These are phyloP conservation scores for Monochamus alternatus DNA, from an alignment of 2,888 invertebrate genomes.

Conservation along the genomic window DNA sequence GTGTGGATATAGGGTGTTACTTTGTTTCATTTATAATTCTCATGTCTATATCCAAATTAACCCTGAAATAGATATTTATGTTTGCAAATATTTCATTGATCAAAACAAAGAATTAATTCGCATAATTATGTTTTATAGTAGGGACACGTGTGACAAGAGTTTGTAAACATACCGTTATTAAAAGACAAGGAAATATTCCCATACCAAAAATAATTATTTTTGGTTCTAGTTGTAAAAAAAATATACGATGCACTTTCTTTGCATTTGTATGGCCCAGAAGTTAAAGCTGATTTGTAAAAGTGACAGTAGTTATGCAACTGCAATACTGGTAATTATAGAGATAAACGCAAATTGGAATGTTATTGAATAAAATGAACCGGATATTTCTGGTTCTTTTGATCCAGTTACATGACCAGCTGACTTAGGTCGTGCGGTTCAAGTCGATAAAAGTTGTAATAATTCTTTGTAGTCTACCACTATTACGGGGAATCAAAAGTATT, in stretches of 20 bases:
- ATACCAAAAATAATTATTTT: too few species aligned
- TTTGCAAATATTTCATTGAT: background rate
- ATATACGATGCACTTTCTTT: too few species aligned
- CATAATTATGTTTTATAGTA: background rate
- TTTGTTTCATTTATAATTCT: too few species aligned
- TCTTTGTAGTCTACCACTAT: background rate
- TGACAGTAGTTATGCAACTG: slow-evolving; percentile 17
- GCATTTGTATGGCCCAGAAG: too few species aligned
- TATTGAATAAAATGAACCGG: slow-evolving; percentile 17
- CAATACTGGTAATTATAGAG: background rate
- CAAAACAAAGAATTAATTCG: background rate
- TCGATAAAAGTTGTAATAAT: background rate
- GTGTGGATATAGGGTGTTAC: too few species aligned
- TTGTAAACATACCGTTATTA: too few species aligned
- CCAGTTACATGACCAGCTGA: slow-evolving; percentile 23
- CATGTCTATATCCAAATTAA: too few species aligned
- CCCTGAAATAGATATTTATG: too few species aligned
- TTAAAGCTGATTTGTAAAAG: too few species aligned
- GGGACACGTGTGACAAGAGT: background rate
- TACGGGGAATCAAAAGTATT: background rate
- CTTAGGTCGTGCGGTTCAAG: background rate
- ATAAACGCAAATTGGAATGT: background rate
- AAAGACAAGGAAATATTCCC: too few species aligned
- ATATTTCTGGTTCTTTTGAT: slow-evolving; percentile 27
- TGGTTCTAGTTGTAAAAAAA: too few species aligned